Percentiles rank a stretch among this genome's conserved stretches.
Evolutionary conservation across 2,113 vertebrate species (phyloP).

Genomic region (Cranoglanis bouderius): DNA sequence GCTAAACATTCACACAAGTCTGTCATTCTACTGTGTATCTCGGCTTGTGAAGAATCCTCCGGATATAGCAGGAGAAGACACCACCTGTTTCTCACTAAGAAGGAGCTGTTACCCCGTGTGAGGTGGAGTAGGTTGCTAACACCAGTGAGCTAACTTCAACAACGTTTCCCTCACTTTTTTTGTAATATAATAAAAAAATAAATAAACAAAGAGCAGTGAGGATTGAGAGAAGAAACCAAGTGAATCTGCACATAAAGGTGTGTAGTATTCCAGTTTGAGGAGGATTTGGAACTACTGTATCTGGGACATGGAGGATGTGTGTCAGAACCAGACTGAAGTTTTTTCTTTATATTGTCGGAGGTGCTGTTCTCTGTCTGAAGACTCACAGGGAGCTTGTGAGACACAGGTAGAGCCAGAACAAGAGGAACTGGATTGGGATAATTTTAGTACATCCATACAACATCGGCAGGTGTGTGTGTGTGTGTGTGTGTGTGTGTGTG

Average conservation of each 20-base stretch:
- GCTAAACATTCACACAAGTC: slow-evolving; percentile 45
- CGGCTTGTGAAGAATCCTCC: slow-evolving; percentile 36
- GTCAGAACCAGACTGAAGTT: slow-evolving; percentile 32
- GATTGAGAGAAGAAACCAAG: background rate
- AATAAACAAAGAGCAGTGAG: slow-evolving; percentile 3
- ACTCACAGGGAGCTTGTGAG: slow-evolving; percentile 59
- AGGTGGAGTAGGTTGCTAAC: background rate
- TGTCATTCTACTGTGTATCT: slow-evolving; percentile 58
- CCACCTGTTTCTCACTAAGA: slow-evolving; percentile 62
- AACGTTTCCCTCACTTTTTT: background rate
- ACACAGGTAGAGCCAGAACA: slow-evolving; percentile 63
- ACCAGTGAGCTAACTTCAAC: background rate
- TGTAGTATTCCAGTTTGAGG: background rate
- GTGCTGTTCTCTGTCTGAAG: slow-evolving; percentile 58
- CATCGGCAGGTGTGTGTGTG: slow-evolving; percentile 61
- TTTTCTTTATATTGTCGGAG: slow-evolving; percentile 52
- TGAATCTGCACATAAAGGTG: background rate
- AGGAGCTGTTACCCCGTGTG: background rate
- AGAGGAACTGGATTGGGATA: slow-evolving; percentile 79
- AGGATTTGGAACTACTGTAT: background rate
- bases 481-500: slow-evolving; percentile 25
- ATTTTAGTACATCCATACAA: slow-evolving; percentile 72
- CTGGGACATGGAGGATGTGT: slow-evolving; percentile 29
- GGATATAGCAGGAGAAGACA: slow-evolving; percentile 54
- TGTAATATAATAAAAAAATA: background rate